Conservation (phyloP, 2,888 invertebrate genomes). For the Chymomyza fuscimana region DNA sequence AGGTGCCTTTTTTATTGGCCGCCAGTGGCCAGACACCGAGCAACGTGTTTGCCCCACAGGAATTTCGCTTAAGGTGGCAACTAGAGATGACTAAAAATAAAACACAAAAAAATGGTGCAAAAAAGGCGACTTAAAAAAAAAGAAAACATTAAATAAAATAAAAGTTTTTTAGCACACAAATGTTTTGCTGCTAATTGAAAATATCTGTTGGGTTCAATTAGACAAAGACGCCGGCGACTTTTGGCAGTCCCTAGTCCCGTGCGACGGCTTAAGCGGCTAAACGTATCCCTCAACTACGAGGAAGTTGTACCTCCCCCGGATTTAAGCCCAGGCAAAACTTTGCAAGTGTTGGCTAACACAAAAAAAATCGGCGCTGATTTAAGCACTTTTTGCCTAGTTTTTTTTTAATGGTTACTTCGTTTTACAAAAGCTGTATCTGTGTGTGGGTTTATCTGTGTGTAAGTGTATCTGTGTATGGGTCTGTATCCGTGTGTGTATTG, state of each 20-base stretch:
- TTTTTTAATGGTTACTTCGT: slow-evolving; percentile 21
- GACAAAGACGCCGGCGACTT: slow-evolving; percentile 40
- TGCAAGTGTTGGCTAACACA: slow-evolving; percentile 38
- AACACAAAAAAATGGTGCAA: neutral
- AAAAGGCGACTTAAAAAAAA: slow-evolving; percentile 32
- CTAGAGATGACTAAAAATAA: slow-evolving; percentile 36
- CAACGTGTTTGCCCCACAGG: slow-evolving; percentile 69
- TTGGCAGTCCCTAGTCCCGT: slow-evolving; percentile 41
- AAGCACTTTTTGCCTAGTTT: slow-evolving; percentile 52
- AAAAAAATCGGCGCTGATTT: slow-evolving; percentile 57
- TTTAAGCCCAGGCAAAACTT: slow-evolving; percentile 33
- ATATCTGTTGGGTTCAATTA: slow-evolving; percentile 80
- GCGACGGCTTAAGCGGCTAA: slow-evolving; percentile 46
- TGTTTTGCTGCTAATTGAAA: slow-evolving; percentile 79
- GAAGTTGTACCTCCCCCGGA: neutral
- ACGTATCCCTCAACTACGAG: neutral
- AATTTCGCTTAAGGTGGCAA: slow-evolving; percentile 74
- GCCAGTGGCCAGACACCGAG: slow-evolving; percentile 51
- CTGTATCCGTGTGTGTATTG: neutral
- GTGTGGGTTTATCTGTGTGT: slow-evolving; percentile 10
- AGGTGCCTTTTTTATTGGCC: slow-evolving; percentile 69
- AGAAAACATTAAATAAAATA: slow-evolving; percentile 47
- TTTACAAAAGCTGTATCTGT: neutral
- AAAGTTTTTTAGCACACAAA: slow-evolving; percentile 71
- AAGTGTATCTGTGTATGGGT: slow-evolving; percentile 1